Base-by-base conservation (phyloP, 1,140 invertebrate species). In the Micrasema minimum region DNA sequence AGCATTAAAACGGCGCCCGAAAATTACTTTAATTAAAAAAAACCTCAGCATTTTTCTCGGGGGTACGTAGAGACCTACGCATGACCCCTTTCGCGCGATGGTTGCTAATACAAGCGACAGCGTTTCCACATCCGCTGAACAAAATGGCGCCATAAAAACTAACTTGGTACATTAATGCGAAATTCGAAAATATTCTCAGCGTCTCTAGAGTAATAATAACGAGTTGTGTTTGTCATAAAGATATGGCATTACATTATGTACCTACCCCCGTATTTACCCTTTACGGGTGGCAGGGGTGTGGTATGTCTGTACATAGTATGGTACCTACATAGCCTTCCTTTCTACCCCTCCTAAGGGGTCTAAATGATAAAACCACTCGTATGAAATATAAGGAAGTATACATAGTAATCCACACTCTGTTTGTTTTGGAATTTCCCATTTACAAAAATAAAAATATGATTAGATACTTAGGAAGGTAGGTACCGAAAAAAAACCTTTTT, bases 221-320 rank as follows among this genome's bases (percentile, higher is more conserved):
- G 53, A 35, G 62, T 20, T 43, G 43, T 50, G 43, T 65, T 65
- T 65, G 62, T 65, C 62, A 65, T 48, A 65, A 65, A 65, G 62
- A 65, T 65, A 65, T 65, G 62, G 45, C 45, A 46, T 37, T 62
- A 45, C 59, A 62, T 62, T 62, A 46, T 23, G 43, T 62, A 62
- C 43, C 53, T 57, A 57, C 37, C 37, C 37, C 26, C 31, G 53
- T 51, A 51, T 57, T 57, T 57, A 57, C 31, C 53, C 23, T 57
- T 57, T 35, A 23, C 53, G 53, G 26, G 31, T 59, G 31, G 55
- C 5, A 41, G 53, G 55, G 31, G 37, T 9, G 53, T n/a, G 31
- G 23, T n/a, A 14, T 35, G 12, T n/a, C n/a, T n/a, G n/a, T n/a
- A n/a, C n/a, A n/a, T n/a, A n/a, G n/a, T n/a, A n/a, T n/a, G n/a